These are phyloP conservation scores for Microcaecilia unicolor DNA, from an alignment of 2,797 vertebrate species.

Conservation along the genomic window DNA sequence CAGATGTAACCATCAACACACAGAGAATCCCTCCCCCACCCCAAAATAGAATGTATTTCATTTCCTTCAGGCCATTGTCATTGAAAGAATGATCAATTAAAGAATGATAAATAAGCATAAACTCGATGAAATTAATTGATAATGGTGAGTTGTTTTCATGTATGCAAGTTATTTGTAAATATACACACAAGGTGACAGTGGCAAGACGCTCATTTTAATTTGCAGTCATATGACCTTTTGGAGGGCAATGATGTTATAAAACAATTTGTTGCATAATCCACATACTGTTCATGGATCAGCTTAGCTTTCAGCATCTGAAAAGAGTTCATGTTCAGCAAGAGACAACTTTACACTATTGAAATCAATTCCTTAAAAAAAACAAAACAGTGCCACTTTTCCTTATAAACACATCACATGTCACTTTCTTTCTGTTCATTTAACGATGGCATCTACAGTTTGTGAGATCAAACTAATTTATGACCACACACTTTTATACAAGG, in stretches of 20 bases:
- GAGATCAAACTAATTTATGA: conserved; percentile 25
- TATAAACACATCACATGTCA: conserved; percentile 9
- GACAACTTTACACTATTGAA: conserved; percentile 9
- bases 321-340: conserved; percentile 17
- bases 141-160: conserved; percentile 15
- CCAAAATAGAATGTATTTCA: neutral
- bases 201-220: conserved; percentile 18
- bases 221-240: conserved; percentile 24
- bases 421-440: conserved; percentile 1
- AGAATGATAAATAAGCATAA: conserved; percentile 24
- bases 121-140: conserved; percentile 24
- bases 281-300: conserved; percentile 16
- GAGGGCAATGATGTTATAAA: conserved; percentile 19
- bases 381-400: too few relatives aligned
- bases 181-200: conserved; percentile 25
- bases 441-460: conserved; percentile 15
- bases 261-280: conserved; percentile 11
- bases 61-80: neutral
- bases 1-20: conserved; percentile 6
- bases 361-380: conserved; percentile 7
- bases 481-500: conserved; percentile 20
- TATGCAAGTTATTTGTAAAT: conserved; percentile 24
- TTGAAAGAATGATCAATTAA: conserved; percentile 16
- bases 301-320: conserved; percentile 29
- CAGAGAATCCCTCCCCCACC: neutral